A percentile compares a stretch with the other conserved stretches of the same genome.
Conservation (phyloP, 30 jellyfish, hydroid and myxozoan species). For the Cassiopea xamachana region DNA sequence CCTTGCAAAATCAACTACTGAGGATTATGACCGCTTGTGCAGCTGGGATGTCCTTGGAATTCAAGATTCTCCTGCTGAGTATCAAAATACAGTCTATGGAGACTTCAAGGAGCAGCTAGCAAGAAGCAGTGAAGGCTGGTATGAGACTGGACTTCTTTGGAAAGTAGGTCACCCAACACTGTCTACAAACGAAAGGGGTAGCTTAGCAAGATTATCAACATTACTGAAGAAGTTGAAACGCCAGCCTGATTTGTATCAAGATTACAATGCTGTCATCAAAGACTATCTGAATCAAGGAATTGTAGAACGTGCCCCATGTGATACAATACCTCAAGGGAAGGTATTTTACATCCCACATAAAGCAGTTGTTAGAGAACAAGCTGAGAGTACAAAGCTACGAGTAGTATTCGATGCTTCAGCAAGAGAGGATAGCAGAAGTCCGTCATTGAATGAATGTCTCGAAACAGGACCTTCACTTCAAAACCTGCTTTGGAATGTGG, state of each 20-base stretch:
- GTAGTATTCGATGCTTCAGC: constrained; percentile 67
- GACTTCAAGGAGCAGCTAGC: constrained; percentile 76
- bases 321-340: constrained; percentile 15
- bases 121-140: constrained; percentile 59
- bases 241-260: constrained; percentile 55
- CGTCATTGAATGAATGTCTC: constrained; percentile 46
- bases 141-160: constrained; percentile 63
- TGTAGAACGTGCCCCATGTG: constrained; percentile 24
- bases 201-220: constrained; percentile 52
- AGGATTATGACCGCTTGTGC: constrained; percentile 54
- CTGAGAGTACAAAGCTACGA: constrained; percentile 43
- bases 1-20: constrained; percentile 33
- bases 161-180: constrained; percentile 15
- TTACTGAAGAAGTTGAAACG: constrained; percentile 50
- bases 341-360: constrained; percentile 63
- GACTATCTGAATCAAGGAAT: constrained; percentile 64
- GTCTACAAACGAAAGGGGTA: constrained; percentile 52
- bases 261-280: constrained; percentile 44
- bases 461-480: constrained; percentile 59
- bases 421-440: constrained; percentile 16
- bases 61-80: constrained; percentile 31
- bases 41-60: constrained; percentile 62
- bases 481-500: constrained; percentile 39
- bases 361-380: constrained; percentile 51
- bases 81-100: constrained; percentile 52